Base-by-base conservation (phyloP, 2,888 invertebrate species). In the Pseudococcus jackbeardsleyi region DNA sequence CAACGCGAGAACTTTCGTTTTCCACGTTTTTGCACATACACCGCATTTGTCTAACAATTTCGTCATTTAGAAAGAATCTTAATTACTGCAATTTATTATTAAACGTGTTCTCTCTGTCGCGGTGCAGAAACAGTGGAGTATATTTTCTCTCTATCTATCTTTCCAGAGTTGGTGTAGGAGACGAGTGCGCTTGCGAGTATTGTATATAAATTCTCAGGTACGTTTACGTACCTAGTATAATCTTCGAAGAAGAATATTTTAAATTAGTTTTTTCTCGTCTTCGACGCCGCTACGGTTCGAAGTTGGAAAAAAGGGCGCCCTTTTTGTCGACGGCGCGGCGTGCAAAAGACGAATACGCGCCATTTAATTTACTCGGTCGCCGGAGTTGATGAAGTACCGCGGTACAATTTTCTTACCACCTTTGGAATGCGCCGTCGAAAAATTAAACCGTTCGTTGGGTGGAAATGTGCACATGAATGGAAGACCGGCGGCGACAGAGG, bases 41-140 rank as follows among this genome's bases (percentile, higher is more conserved):
- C 84, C 86, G 48, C 88, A 88, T 88, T 88, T 88, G 82, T 88
- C 79, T 82, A 88, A 88, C 88, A 88, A 88, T 88, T 88, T 88
- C 79, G 82, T 88, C 88, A 88, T 88, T 79, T 54, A 48, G 54
- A 88, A 88, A 88, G 88, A 88, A 88, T 88, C 88, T 88, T 88
- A 88, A 88, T 88, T 88, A 79, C 88, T 82, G 88, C 88, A 50
- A 88, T 88, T 82, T 79, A 88, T 88, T 88, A 59, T 84, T 50
- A 84, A 84, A 54, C 54, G 84, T 54, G 26, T 84, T 84, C 48
- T 46, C 26, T 46, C 7, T 79, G 42, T 64, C 72, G 72, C 17
- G 15, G 72, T 17, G 33, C 0, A 33, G 42, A 42, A 42, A 9
- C 9, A 42, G 42, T 8, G 9, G 42, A 33, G 17, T 15, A 5